Conservation (phyloP, 2,888 invertebrate species). For the Drosophila gaucha region DNA sequence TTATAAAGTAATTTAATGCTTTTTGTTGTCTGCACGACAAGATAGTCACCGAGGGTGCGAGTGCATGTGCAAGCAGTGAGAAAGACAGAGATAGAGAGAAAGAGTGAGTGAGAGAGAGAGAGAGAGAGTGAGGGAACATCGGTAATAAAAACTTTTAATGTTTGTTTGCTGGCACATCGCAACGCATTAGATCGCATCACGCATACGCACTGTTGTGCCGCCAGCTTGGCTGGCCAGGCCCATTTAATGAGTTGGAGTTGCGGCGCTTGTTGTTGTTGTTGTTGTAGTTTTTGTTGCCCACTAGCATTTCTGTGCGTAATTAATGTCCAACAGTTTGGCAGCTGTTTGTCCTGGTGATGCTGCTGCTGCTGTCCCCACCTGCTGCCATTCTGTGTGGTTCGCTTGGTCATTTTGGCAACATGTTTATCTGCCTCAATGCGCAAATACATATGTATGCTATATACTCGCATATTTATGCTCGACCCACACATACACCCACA, state of each 20-base stretch:
- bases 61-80: not conserved
- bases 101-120: not conserved
- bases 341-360: slow-evolving; percentile 35
- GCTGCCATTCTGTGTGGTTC: not conserved
- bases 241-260: slow-evolving; percentile 63
- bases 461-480: slow-evolving; percentile 40
- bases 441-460: slow-evolving; percentile 40
- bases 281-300: slow-evolving; percentile 7
- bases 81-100: not conserved
- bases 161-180: slow-evolving; percentile 58
- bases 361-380: not conserved
- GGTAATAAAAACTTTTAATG: slow-evolving; percentile 76
- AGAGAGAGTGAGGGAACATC: slow-evolving; percentile 2
- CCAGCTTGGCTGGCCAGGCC: slow-evolving; percentile 9
- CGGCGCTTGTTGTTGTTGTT: slow-evolving; percentile 11
- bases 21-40: slow-evolving; percentile 67
- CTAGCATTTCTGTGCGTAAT: slow-evolving; percentile 51
- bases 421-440: slow-evolving; percentile 69
- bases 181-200: slow-evolving; percentile 61
- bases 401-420: slow-evolving; percentile 67
- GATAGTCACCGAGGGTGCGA: slow-evolving; percentile 29
- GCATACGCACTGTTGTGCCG: slow-evolving; percentile 62
- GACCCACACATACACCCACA: slow-evolving; percentile 20
- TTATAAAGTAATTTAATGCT: slow-evolving; percentile 82
- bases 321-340: slow-evolving; percentile 61